Evolutionary conservation across 2,797 vertebrate genomes (phyloP), one percentile per base, ranked within the genome.

Genomic region (Galago senegalensis): DNA sequence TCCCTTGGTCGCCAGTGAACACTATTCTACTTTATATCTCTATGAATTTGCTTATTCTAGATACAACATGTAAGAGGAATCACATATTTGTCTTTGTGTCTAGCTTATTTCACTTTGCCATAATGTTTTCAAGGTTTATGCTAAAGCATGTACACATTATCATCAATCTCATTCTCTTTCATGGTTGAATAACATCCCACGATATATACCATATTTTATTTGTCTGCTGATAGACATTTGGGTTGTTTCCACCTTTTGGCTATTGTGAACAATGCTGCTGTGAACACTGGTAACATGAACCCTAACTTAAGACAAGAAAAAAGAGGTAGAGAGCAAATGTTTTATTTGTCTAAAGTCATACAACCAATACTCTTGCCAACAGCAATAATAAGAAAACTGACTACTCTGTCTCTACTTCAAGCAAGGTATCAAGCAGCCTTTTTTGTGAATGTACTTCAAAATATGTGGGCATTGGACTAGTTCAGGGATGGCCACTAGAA

Each of bases 221-320:
- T 46, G 65, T 69, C 69, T 25, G 25, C 11, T 84, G 46, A 85
- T 7, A 27, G 69, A 56, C 60, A 88, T 14, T 29, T 40, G 43
- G 43, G 31, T 63, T 77, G 34, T 18, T 61, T 81, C n/a, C 14
- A 37, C 69, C 61, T 76, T 46, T 49, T 49, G 31, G 31, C 46
- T 46, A 37, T 3, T 73, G 8, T 46, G 40, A 63, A 76, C 31
- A 63, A 56, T 56, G 37, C 18, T 40, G 43, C 34, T 37, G 69
- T 21, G 21, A 69, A 63, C 61, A 88, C 0, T 34, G 7, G 16
- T 34, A 61, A 70, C 29, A 76, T 29, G n/a, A 86, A 29, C 31
- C 14, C 43, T 89, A 73, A 40, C n/a, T 93, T 75, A 90, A 93
- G 56, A 79, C 56, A 34, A 89, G 34, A 13, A 65, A 79, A 70